Percentiles rank a stretch among this genome's conserved stretches.
phyloP scores from a whole-genome alignment of 2,888 invertebrate genomes.

The Hirtodrosophila duncani region DNA sequence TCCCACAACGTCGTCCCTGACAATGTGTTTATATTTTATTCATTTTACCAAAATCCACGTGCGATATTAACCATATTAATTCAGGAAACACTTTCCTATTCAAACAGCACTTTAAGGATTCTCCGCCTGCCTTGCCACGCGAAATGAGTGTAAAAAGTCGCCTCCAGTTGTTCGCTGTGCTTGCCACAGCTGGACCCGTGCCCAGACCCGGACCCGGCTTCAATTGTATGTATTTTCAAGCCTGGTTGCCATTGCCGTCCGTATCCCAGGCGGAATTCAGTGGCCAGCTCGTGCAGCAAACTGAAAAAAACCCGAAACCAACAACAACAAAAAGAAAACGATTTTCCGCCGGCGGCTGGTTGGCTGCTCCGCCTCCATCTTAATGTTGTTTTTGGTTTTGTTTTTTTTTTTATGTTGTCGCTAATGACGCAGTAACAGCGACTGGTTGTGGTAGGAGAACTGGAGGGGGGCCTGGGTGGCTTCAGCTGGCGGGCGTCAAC shows the following conservation, averaged over 20 bases:
- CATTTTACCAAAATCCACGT: no score
- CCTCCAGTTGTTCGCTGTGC: constrained; percentile 49
- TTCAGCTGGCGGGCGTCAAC: constrained; percentile 14
- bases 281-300: constrained; percentile 6
- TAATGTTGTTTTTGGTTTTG: neutral
- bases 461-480: neutral
- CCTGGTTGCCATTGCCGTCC: no score
- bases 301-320: constrained; percentile 52
- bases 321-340: constrained; percentile 38
- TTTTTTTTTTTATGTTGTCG: constrained; percentile 28
- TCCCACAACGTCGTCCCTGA: no score
- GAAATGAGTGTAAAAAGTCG: constrained; percentile 65
- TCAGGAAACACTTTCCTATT: no score
- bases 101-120: no score
- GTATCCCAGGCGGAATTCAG: no score
- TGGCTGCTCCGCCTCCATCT: neutral
- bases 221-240: no score
- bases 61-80: no score
- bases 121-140: constrained; percentile 10
- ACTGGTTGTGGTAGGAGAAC: neutral
- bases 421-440: constrained; percentile 51
- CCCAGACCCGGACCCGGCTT: neutral
- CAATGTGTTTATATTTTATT: no score
- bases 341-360: constrained; percentile 55
- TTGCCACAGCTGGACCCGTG: constrained; percentile 8